Evolutionary conservation across 1,140 invertebrate genomes (phyloP), one percentile per base, ranked within the genome.

Genomic region (Agrypnia vestita): DNA sequence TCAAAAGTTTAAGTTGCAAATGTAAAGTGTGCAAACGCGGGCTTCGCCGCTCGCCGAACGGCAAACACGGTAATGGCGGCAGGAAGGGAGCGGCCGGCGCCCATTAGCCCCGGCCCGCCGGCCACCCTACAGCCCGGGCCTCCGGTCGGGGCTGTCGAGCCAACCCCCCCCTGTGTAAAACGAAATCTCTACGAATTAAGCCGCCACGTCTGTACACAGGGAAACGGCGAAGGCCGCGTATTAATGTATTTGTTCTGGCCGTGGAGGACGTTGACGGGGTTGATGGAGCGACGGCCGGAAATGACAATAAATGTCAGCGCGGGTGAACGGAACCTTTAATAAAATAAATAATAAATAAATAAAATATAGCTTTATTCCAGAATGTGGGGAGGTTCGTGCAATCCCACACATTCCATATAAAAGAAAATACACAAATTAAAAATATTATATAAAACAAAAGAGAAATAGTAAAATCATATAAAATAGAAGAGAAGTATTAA

Each of bases 291-390:
- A 73, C 53, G 49, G 69, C 69, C 69, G 69, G 69, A 73, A 73
- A 73, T 21, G 53, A 73, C 15, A 73, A 73, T 53, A 73, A 73
- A 73, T 73, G 69, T 73, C 69, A 73, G 47, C 19, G 47, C 25
- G 15, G 12, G 11, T 7, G 61, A 19, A 7, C 21, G 44, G 64
- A 69, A 69, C 15, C 64, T 1, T 13, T 51, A n/a, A n/a, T n/a
- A n/a, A n/a, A n/a, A n/a, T n/a, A n/a, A n/a, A n/a, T n/a, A n/a
- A n/a, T n/a, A n/a, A n/a, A n/a, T n/a, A n/a, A n/a, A n/a, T n/a
- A n/a, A n/a, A n/a, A n/a, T n/a, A n/a, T n/a, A n/a, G n/a, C n/a
- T n/a, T n/a, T n/a, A n/a, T n/a, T n/a, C n/a, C n/a, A n/a, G n/a
- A n/a, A n/a, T n/a, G n/a, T n/a, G n/a, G n/a, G n/a, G n/a, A n/a